Evolutionary conservation across 2,888 invertebrate genomes (phyloP).

Genomic region (Drosophila pegasa): DNA sequence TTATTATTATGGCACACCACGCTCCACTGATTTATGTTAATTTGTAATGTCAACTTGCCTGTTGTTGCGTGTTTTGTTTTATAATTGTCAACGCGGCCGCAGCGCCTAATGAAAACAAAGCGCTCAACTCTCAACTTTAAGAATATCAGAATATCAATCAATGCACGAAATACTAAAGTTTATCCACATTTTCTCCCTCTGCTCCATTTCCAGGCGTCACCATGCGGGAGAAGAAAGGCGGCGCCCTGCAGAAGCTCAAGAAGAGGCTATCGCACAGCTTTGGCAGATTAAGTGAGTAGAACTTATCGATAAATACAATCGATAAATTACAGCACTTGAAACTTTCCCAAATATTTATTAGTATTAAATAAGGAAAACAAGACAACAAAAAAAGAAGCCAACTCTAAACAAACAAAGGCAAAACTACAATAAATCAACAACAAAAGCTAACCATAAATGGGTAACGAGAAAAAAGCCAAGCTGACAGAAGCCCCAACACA

Average conservation of each 20-base stretch:
- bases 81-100: conserved; percentile 28
- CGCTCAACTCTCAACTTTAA: background rate
- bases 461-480: conserved; percentile 21
- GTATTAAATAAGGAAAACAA: background rate
- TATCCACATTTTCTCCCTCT: conserved; percentile 66
- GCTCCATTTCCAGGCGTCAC: conserved; percentile 91
- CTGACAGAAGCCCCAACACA: conserved; percentile 35
- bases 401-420: conserved; percentile 39
- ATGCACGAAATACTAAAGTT: conserved; percentile 9
- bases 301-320: conserved; percentile 15
- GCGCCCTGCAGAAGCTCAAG: conserved; percentile 96
- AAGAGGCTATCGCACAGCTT: conserved; percentile 98
- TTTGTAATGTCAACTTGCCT: conserved; percentile 67
- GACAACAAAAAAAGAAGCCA: background rate
- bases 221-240: conserved; percentile 96
- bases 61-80: conserved; percentile 42
- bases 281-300: conserved; percentile 96
- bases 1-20: conserved; percentile 76
- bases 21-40: conserved; percentile 80
- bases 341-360: conserved; percentile 22
- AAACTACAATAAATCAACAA: conserved; percentile 54
- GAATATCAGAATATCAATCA: conserved; percentile 36
- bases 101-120: conserved; percentile 3
- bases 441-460: conserved; percentile 56
- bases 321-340: conserved; percentile 27